Conservation (phyloP, 2,797 vertebrate genomes). For the Babyrousa celebensis region DNA sequence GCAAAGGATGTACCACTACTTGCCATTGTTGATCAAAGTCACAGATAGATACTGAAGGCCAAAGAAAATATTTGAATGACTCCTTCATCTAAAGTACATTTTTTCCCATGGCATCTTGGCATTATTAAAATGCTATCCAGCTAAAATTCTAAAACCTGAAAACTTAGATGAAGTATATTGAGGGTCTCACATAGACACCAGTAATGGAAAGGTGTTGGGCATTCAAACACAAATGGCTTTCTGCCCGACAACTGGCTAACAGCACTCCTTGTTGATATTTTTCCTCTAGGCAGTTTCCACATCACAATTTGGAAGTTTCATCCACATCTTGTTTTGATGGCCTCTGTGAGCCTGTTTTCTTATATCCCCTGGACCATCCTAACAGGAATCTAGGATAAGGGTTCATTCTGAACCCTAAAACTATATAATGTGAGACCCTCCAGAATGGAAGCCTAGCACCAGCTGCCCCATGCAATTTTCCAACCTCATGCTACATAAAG, state of each 20-base stretch:
- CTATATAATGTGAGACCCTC: background rate
- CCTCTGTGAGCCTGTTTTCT: background rate
- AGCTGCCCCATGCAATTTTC: background rate
- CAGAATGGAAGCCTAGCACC: background rate
- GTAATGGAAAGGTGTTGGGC: background rate
- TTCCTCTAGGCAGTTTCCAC: background rate
- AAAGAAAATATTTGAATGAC: slow-evolving; percentile 24
- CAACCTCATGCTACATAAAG: slow-evolving; percentile 60
- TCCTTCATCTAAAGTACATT: background rate
- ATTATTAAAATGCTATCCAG: background rate
- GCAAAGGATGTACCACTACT: background rate
- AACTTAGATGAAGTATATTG: background rate
- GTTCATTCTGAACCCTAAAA: slow-evolving; percentile 46
- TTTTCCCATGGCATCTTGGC: background rate
- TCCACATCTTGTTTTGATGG: background rate
- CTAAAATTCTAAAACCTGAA: slow-evolving; percentile 43
- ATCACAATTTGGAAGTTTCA: background rate
- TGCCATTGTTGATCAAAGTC: background rate
- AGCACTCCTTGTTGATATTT: background rate
- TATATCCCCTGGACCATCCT: background rate
- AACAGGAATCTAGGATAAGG: background rate
- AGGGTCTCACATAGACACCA: background rate
- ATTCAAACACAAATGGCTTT: background rate
- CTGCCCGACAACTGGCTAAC: background rate
- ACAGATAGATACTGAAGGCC: background rate